Base-by-base conservation (phyloP, 1,140 invertebrate genomes). In the Ceratoteleas bidentatus region DNA sequence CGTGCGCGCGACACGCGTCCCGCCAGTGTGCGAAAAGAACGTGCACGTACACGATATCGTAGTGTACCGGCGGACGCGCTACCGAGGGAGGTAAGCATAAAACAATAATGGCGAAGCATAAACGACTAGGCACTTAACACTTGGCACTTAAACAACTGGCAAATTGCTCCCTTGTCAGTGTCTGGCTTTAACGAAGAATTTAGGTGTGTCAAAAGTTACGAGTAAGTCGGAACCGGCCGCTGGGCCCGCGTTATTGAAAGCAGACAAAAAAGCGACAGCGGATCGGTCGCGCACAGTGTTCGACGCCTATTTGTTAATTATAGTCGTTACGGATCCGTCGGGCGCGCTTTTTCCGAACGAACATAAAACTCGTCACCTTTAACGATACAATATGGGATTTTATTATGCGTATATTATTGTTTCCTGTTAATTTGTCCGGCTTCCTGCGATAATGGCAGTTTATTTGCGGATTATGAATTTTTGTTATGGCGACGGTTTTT, bases 61-160 rank as follows among this genome's bases (percentile, higher is more conserved):
- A 81, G 36, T 40, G 10, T 40, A 40, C 36, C 7, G 10, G 36
- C 47, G 74, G 34, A 65, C 52, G 58, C 66, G 65, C 61, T 79
- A 64, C 57, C 84, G 85, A 78, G 88, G 85, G 85, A 85, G 87
- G 85, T 87, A 88, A 90, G 88, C 90, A 90, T 91, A 91, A 91
- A 91, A 91, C 90, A 91, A 91, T 91, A 91, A 91, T 90, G 89
- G 89, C 88, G 84, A 87, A 89, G 87, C 90, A 91, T 91, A 91
- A 91, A 91, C 90, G 89, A 87, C 88, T 84, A 85, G 88, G 90
- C 90, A 91, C 90, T 91, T 91, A 91, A 91, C 90, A 91, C 90
- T 91, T 91, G 90, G 90, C 86, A 90, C 90, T 92, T 91, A 92
- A 92, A 90, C 89, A 92, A 91, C 91, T 91, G 89, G 90, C 89